Base-by-base conservation (phyloP, 2,888 invertebrate genomes). In the Drosophila longiperda region DNA sequence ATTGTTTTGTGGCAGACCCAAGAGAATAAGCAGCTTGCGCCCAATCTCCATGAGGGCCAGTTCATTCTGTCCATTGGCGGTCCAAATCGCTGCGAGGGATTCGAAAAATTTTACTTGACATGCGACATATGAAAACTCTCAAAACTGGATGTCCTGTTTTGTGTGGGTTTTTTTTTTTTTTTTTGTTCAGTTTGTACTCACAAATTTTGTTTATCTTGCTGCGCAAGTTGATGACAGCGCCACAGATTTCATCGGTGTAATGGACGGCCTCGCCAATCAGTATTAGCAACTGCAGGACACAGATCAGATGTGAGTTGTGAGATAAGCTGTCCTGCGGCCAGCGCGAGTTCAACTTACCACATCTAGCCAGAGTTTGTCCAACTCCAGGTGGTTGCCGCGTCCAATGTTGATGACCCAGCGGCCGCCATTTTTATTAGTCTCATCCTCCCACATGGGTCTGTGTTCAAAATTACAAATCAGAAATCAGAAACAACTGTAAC, bases 211-310 rank as follows among this genome's bases (percentile, higher is more conserved):
- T 98, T 85, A 96, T 95, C 93, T 98, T 99, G 93, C 94, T 94
- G 93, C 99, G 95, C 87, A 99, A 95, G 94, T 98, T 99, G 72
- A 99, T 98, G 83, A 98, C 98, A 82, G 99, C 98, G 63, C 99
- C 99, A 93, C 98, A 98, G 76, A 99, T 95, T 93, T 98, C 97
- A 81, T 98, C 97, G 78, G 97, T 96, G 92, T 96, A 95, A 84
- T 98, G 98, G 93, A 99, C 99, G 67, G 98, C 97, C 94, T 99
- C 99, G 59, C 99, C 99, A 94, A 99, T 98, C 92, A 99, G 94
- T 91, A 96, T 96, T 78, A 97, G 93, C 72, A 97, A 93, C 95
- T 84, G 73, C 54, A 23, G 29, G 33, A 12, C 11, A 0, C 26
- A 20, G 9, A 9, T 6, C 1, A 20, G 9, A 49, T 61, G 34